A percentile compares a stretch with the other conserved stretches of the same genome.
These are phyloP conservation scores for Himalopsyche phryganea DNA, from an alignment of 1,140 invertebrate genomes.

Conservation along the genomic window DNA sequence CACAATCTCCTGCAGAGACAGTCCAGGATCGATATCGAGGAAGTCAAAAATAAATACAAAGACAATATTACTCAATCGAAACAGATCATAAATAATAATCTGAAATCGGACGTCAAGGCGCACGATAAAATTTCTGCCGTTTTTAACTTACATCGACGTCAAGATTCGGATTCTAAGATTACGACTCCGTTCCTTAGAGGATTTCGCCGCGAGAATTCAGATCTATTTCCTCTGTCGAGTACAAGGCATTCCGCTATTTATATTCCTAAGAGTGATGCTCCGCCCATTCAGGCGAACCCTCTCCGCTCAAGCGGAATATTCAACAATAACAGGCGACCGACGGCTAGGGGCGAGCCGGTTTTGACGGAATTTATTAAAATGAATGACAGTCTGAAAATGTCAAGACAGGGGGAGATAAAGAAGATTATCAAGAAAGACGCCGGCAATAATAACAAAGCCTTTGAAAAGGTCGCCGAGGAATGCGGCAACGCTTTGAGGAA, in stretches of 20 bases:
- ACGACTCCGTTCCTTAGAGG: conserved; percentile 67
- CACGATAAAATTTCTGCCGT: conserved; percentile 47
- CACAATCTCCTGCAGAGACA: conserved; percentile 43
- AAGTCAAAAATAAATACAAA: conserved; percentile 49
- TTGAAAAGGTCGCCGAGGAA: conserved; percentile 37
- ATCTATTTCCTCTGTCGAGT: conserved; percentile 68
- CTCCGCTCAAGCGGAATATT: conserved; percentile 62
- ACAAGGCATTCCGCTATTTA: conserved; percentile 71
- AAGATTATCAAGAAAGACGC: conserved; percentile 37
- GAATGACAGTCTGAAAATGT: conserved; percentile 51
- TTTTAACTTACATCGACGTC: conserved; percentile 53
- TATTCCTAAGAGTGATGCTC: conserved; percentile 52
- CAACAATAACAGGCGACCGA: conserved; percentile 60
- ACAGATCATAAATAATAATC: conserved; percentile 42
- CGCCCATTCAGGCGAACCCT: conserved; percentile 44
- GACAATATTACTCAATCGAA: conserved; percentile 46
- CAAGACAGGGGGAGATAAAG: conserved; percentile 40
- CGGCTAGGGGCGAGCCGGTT: conserved; percentile 62
- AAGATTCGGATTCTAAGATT: conserved; percentile 65
- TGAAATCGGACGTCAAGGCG: conserved; percentile 41
- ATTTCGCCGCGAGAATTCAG: conserved; percentile 77
- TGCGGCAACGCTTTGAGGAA: conserved; percentile 42
- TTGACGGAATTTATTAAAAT: conserved; percentile 68
- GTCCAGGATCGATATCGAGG: conserved; percentile 46
- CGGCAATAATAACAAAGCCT: conserved; percentile 34